A percentile compares a stretch with the other conserved stretches of the same genome.
These are phyloP conservation scores for Phaedon cochleariae DNA, from an alignment of 2,888 invertebrate species.

Conservation along the genomic window DNA sequence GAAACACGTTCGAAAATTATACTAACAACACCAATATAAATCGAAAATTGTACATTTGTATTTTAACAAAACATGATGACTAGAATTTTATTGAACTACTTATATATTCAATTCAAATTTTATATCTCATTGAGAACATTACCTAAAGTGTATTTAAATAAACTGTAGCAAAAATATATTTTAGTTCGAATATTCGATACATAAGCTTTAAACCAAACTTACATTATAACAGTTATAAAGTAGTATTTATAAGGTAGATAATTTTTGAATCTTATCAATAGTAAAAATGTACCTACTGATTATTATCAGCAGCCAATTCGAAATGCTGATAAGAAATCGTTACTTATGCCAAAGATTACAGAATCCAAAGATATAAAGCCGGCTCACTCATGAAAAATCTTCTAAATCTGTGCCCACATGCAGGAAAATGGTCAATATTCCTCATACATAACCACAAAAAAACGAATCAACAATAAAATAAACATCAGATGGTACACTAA, in stretches of 20 bases:
- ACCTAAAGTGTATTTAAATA: constrained; percentile 53
- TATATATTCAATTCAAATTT: constrained; percentile 56
- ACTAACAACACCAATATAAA: constrained; percentile 55
- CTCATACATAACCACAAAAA: no score
- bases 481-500: no score
- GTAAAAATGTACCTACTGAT: constrained; percentile 40
- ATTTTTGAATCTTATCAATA: constrained; percentile 52
- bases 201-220: constrained; percentile 51
- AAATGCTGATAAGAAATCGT: constrained; percentile 27
- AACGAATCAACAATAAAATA: no score
- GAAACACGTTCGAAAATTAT: constrained; percentile 27
- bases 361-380: no score
- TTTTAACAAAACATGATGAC: constrained; percentile 49
- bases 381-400: no score
- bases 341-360: no score
- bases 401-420: no score
- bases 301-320: constrained; percentile 34
- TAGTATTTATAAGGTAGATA: constrained; percentile 53
- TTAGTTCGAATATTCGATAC: constrained; percentile 49
- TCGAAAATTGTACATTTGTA: constrained; percentile 57
- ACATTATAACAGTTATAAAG: constrained; percentile 48
- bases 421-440: no score
- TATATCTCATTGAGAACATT: constrained; percentile 54
- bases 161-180: constrained; percentile 54
- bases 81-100: constrained; percentile 50